A percentile compares a stretch with the other conserved stretches of the same genome.
phyloP scores from a whole-genome alignment of 2,888 invertebrate genomes.

The Trichogramma dendrolimi region DNA sequence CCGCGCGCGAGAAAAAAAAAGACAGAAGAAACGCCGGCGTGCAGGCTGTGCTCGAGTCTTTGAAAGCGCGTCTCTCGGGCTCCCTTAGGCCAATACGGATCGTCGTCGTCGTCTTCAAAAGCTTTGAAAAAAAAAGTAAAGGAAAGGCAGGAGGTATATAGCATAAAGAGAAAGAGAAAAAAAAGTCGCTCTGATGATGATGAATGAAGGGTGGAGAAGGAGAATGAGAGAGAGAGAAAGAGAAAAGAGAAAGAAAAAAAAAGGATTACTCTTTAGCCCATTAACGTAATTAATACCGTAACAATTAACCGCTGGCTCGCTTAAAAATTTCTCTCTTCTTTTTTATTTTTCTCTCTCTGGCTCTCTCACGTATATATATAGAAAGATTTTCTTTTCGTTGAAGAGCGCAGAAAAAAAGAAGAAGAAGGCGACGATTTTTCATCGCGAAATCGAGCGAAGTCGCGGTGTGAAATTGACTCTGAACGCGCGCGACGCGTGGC shows the following conservation, averaged over 20 bases:
- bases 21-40: too few relatives aligned
- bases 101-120: too few relatives aligned
- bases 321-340: neutral
- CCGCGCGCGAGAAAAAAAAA: too few relatives aligned
- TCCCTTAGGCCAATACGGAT: too few relatives aligned
- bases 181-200: too few relatives aligned
- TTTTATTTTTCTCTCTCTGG: neutral
- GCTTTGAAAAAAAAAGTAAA: too few relatives aligned
- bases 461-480: neutral
- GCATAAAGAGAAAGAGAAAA: too few relatives aligned
- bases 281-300: conserved; percentile 50
- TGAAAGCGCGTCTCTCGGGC: too few relatives aligned
- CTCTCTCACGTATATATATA: neutral
- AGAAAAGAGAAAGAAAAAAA: conserved; percentile 22
- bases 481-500: neutral
- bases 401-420: neutral
- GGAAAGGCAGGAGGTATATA: too few relatives aligned
- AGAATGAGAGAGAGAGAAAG: neutral
- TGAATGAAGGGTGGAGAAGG: too few relatives aligned
- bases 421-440: neutral
- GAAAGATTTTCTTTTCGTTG: neutral
- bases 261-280: conserved; percentile 39
- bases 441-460: neutral
- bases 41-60: too few relatives aligned
- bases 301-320: conserved; percentile 40